These are phyloP conservation scores for Euwallacea fornicatus DNA, from an alignment of 1,140 invertebrate species.

Conservation along the genomic window DNA sequence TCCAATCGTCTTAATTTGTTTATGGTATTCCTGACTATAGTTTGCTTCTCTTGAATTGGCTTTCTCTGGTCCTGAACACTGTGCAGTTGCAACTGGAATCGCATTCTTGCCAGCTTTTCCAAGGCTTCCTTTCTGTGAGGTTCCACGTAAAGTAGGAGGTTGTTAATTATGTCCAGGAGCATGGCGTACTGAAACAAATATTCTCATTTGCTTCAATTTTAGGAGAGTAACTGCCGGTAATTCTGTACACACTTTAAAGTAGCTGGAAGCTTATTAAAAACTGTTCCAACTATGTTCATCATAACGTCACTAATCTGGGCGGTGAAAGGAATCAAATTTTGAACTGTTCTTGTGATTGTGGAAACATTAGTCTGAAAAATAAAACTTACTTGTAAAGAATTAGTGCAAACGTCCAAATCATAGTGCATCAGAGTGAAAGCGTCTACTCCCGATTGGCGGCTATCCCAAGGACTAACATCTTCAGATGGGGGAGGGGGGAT, in stretches of 20 bases:
- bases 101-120: conserved; percentile 86
- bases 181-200: conserved; percentile 75
- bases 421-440: conserved; percentile 98
- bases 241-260: too few species aligned
- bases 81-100: conserved; percentile 89
- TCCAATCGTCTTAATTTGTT: conserved; percentile 82
- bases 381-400: conserved; percentile 75
- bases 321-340: too few species aligned
- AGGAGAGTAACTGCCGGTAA: too few species aligned
- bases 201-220: too few species aligned
- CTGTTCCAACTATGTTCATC: too few species aligned
- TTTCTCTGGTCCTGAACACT: conserved; percentile 87
- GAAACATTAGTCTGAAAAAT: background rate
- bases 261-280: too few species aligned
- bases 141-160: conserved; percentile 94
- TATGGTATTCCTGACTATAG: conserved; percentile 76
- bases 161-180: conserved; percentile 97
- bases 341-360: too few species aligned
- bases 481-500: conserved; percentile 68
- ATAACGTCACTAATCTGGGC: too few species aligned
- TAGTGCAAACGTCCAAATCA: conserved; percentile 96
- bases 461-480: conserved; percentile 72
- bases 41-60: conserved; percentile 91
- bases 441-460: conserved; percentile 86
- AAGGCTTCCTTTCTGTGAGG: conserved; percentile 90